phyloP scores from a whole-genome alignment of 2,797 vertebrate species.

The Halcyon chelicuti region DNA sequence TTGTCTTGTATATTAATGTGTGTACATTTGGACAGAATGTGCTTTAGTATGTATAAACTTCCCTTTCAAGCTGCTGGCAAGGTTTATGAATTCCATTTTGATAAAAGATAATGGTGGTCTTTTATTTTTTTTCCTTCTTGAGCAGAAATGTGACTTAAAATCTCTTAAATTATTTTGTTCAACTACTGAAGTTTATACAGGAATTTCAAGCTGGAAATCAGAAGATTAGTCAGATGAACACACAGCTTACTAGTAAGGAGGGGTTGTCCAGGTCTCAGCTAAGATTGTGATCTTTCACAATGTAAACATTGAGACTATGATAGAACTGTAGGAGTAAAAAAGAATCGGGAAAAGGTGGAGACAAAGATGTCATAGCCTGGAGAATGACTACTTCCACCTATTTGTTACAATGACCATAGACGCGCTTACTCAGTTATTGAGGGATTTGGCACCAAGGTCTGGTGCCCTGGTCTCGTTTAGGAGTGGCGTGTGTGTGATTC shows the following conservation, averaged over 20 bases:
- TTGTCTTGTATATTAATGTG: not conserved
- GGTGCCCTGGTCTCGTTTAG: not conserved
- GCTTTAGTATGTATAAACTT: not conserved
- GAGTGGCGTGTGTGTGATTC: accelerated
- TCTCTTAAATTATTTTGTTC: not conserved
- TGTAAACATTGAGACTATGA: not conserved
- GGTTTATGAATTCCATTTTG: not conserved
- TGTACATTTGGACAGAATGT: accelerated
- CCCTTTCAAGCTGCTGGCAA: not conserved
- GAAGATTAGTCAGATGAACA: not conserved
- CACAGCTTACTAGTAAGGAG: not conserved
- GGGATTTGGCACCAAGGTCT: not conserved
- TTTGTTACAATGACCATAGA: not conserved
- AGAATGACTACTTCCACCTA: not conserved
- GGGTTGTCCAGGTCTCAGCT: not conserved
- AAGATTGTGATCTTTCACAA: not conserved
- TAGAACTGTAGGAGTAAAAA: not conserved
- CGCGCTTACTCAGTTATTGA: not conserved
- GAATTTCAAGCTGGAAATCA: not conserved
- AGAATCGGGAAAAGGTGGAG: not conserved
- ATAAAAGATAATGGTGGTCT: not conserved
- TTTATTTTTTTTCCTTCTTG: not conserved
- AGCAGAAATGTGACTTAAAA: not conserved
- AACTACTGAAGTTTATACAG: not conserved
- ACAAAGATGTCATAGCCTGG: not conserved